These are phyloP conservation scores for Saccostrea cuccullata DNA, from an alignment of 1,140 invertebrate species.

Conservation along the genomic window DNA sequence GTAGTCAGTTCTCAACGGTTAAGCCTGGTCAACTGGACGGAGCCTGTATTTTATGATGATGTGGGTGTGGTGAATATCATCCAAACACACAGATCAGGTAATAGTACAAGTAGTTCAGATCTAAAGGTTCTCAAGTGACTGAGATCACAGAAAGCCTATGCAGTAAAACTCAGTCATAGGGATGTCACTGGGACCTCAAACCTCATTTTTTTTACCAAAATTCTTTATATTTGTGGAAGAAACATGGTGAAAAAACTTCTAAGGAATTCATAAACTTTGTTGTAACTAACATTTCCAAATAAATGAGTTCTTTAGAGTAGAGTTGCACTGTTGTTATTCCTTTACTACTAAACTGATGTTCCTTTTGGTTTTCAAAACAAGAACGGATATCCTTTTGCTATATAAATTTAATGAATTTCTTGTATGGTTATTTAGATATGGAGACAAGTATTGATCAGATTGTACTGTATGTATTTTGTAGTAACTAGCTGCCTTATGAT, in stretches of 20 bases:
- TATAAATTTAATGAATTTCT: too few relatives aligned
- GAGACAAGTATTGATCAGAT: too few relatives aligned
- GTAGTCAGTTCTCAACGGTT: slow-evolving; percentile 52
- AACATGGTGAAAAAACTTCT: too few relatives aligned
- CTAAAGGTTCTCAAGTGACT: neutral
- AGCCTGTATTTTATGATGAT: slow-evolving; percentile 65
- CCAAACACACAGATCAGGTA: slow-evolving; percentile 68
- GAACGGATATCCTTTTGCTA: too few relatives aligned
- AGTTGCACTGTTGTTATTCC: too few relatives aligned
- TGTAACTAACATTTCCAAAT: too few relatives aligned
- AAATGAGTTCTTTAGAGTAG: too few relatives aligned
- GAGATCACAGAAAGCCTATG: neutral
- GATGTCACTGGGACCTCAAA: too few relatives aligned
- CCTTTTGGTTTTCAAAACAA: neutral
- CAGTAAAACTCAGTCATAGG: neutral
- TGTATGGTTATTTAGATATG: neutral
- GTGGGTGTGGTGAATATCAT: slow-evolving; percentile 57
- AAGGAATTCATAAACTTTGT: too few relatives aligned
- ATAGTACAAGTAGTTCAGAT: neutral
- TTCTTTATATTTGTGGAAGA: too few relatives aligned
- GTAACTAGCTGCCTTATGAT: neutral
- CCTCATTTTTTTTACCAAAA: too few relatives aligned
- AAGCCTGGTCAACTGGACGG: slow-evolving; percentile 62
- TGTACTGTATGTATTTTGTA: neutral
- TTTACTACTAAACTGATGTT: neutral